phyloP scores from a whole-genome alignment of 2,888 invertebrate genomes.

The Chalcis sispes region DNA sequence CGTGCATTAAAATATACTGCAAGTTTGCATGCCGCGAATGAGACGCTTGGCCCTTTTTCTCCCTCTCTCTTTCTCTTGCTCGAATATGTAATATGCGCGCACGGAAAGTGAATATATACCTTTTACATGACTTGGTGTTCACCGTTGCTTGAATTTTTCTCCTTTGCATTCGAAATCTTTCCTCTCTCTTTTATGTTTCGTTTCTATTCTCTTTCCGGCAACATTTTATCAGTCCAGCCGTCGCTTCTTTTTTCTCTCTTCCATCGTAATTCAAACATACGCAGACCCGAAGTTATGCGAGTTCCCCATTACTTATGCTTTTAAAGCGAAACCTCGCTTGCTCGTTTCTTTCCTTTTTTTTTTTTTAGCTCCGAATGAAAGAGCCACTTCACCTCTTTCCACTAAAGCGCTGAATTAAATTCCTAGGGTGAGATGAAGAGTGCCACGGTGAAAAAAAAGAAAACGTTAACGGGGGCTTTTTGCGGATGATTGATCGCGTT shows the following conservation, averaged over 20 bases:
- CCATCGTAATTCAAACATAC: too few relatives aligned
- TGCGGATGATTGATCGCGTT: constrained; percentile 45
- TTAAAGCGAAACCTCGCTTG: too few relatives aligned
- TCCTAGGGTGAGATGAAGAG: constrained; percentile 13
- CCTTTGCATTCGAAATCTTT: constrained; percentile 41
- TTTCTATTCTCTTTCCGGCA: not conserved
- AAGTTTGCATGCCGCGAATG: constrained; percentile 46
- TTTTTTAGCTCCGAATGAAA: constrained; percentile 29
- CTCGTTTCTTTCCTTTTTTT: not conserved
- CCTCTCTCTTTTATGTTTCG: constrained; percentile 6
- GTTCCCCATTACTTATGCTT: too few relatives aligned
- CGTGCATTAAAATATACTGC: constrained; percentile 50
- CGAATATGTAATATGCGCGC: constrained; percentile 46
- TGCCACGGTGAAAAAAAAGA: not conserved
- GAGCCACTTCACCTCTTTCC: not conserved
- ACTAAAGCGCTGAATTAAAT: constrained; percentile 45
- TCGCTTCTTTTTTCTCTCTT: not conserved
- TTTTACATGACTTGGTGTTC: constrained; percentile 43
- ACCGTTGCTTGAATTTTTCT: constrained; percentile 30
- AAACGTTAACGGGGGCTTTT: not conserved
- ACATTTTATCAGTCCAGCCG: not conserved
- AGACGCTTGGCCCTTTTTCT: constrained; percentile 7
- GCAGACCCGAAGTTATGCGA: not conserved
- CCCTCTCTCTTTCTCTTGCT: not conserved
- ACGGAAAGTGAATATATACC: constrained; percentile 49